Evolutionary conservation across 2,888 invertebrate genomes (phyloP).

Genomic region (Nasonia oneida): DNA sequence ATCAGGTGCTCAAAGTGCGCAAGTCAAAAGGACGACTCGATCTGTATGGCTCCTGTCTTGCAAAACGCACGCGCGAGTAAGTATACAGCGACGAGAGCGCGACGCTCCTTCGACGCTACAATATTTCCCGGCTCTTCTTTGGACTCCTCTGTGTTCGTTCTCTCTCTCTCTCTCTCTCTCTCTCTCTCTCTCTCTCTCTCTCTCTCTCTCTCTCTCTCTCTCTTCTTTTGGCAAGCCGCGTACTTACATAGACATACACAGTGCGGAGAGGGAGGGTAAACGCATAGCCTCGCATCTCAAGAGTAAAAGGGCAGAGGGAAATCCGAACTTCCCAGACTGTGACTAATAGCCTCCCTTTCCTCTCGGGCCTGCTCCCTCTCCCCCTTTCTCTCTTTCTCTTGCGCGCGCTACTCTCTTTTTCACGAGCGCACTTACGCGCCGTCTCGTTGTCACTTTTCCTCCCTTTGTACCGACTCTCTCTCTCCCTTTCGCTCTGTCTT

Average conservation of each 20-base stretch:
- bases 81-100: neutral
- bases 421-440: conserved; percentile 48
- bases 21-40: conserved; percentile 22
- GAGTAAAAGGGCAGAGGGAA: conserved; percentile 45
- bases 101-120: neutral
- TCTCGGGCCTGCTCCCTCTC: neutral
- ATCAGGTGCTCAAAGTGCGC: neutral
- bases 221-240: conserved; percentile 23
- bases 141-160: neutral
- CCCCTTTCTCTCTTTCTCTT: neutral
- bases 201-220: neutral
- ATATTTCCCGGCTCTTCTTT: neutral
- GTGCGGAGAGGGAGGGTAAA: neutral
- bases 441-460: conserved; percentile 44
- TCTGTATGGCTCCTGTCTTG: neutral
- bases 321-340: conserved; percentile 57
- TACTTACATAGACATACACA: conserved; percentile 2
- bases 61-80: neutral
- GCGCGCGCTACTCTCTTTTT: conserved; percentile 36
- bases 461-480: conserved; percentile 19
- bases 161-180: neutral
- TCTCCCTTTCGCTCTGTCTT: conserved; percentile 16
- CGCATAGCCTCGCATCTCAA: conserved; percentile 32
- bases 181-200: neutral
- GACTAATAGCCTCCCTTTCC: conserved; percentile 52